These are phyloP conservation scores for Ditylenchus dipsaci DNA, from an alignment of 1,140 invertebrate species.

Conservation along the genomic window DNA sequence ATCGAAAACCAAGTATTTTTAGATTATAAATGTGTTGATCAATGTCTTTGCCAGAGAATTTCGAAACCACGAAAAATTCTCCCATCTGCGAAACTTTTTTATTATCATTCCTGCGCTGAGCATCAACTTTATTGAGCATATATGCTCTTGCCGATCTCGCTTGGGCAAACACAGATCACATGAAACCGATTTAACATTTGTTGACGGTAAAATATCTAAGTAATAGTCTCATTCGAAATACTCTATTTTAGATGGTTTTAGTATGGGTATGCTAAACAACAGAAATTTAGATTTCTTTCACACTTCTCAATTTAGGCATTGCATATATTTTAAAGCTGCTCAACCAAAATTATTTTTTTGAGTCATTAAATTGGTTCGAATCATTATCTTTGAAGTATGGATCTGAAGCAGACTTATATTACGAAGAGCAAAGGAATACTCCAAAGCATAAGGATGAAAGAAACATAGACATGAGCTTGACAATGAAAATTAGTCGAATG, in stretches of 20 bases:
- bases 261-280: slow-evolving; percentile 60
- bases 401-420: slow-evolving; percentile 58
- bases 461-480: slow-evolving; percentile 88
- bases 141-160: slow-evolving; percentile 84
- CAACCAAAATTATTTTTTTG: slow-evolving; percentile 72
- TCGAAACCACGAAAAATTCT: slow-evolving; percentile 72
- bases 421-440: slow-evolving; percentile 41
- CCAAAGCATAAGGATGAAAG: slow-evolving; percentile 67
- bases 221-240: background rate
- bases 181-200: slow-evolving; percentile 74
- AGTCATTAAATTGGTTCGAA: slow-evolving; percentile 91
- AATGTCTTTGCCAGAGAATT: slow-evolving; percentile 86
- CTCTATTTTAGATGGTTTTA: slow-evolving; percentile 65
- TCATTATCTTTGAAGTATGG: slow-evolving; percentile 69
- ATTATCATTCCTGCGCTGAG: slow-evolving; percentile 87
- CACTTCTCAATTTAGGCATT: slow-evolving; percentile 61
- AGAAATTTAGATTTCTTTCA: slow-evolving; percentile 5
- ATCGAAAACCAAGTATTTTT: background rate
- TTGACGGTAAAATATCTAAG: slow-evolving; percentile 64
- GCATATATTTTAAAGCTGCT: slow-evolving; percentile 69
- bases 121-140: slow-evolving; percentile 88
- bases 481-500: slow-evolving; percentile 68
- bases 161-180: slow-evolving; percentile 69
- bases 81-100: slow-evolving; percentile 86
- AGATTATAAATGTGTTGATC: slow-evolving; percentile 70